Percentiles rank a stretch among this genome's conserved stretches.
Conservation (phyloP, 2,888 invertebrate genomes). For the Lamellibrachia satsuma region DNA sequence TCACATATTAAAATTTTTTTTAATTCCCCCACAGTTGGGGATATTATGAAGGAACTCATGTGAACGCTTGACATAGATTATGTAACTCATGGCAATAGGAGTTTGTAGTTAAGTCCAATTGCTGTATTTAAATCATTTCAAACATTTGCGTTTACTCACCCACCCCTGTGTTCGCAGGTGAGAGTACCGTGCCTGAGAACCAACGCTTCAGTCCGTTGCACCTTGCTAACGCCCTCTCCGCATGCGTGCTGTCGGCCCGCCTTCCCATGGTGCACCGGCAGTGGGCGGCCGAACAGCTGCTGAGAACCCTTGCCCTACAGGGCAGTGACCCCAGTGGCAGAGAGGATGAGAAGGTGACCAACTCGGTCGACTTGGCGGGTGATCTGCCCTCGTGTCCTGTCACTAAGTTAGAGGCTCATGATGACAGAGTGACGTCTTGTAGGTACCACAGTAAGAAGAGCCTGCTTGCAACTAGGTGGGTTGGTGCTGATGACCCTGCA, state of each 20-base stretch:
- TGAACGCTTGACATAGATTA: too few species aligned
- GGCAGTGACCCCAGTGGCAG: slow-evolving; percentile 25
- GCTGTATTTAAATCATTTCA: too few species aligned
- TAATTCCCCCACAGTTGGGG: too few species aligned
- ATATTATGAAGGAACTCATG: too few species aligned
- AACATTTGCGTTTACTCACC: too few species aligned
- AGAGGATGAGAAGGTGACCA: neutral
- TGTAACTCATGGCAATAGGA: too few species aligned
- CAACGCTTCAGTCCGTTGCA: slow-evolving; percentile 65
- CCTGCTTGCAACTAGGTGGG: slow-evolving; percentile 69
- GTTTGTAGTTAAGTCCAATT: too few species aligned
- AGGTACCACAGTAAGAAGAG: slow-evolving; percentile 67
- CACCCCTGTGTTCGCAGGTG: neutral
- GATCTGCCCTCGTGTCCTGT: slow-evolving; percentile 65
- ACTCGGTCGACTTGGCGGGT: slow-evolving; percentile 68
- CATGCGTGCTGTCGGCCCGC: slow-evolving; percentile 71
- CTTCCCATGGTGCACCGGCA: slow-evolving; percentile 70
- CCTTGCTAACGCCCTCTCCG: slow-evolving; percentile 72
- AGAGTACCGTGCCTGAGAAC: neutral
- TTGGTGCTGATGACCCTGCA: neutral
- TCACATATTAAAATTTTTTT: too few species aligned
- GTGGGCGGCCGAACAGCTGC: slow-evolving; percentile 74
- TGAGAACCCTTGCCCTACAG: slow-evolving; percentile 51
- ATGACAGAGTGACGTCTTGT: slow-evolving; percentile 68
- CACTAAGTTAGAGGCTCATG: slow-evolving; percentile 70